These are phyloP conservation scores for Drosophila elegans DNA, from an alignment of 1,140 invertebrate species.

Conservation along the genomic window DNA sequence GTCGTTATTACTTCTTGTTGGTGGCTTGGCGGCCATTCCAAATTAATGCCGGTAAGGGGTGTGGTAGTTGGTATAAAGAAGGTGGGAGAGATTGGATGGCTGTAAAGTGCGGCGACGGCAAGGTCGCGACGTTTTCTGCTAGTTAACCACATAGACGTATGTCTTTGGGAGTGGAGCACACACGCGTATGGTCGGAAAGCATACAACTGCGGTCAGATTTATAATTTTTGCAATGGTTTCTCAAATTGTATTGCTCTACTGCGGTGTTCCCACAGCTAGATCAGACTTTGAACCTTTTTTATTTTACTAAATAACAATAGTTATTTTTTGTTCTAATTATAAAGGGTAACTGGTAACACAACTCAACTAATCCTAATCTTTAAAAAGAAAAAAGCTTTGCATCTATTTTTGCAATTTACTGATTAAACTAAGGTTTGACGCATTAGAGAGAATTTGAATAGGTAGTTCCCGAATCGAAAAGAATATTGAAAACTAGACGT, in stretches of 20 bases:
- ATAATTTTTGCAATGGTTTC: not conserved
- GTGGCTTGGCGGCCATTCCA: conserved; percentile 8
- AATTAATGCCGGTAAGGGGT: conserved; percentile 19
- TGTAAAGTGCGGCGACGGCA: conserved; percentile 45
- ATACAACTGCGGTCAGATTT: conserved; percentile 1
- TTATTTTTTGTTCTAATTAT: too few species aligned
- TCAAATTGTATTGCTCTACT: not conserved
- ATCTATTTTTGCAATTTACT: not conserved
- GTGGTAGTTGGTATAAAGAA: conserved; percentile 14
- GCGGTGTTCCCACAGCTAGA: too few species aligned
- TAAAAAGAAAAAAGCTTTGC: too few species aligned
- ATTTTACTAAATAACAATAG: too few species aligned
- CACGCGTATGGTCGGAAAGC: conserved; percentile 20
- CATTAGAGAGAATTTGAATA: too few species aligned
- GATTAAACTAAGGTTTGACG: not conserved
- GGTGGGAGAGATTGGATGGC: conserved; percentile 17
- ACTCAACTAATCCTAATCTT: not conserved
- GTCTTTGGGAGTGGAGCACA: conserved; percentile 7
- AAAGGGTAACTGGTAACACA: not conserved
- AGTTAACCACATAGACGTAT: conserved; percentile 20
- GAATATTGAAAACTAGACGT: too few species aligned
- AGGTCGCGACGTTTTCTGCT: conserved; percentile 59
- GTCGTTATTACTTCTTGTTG: conserved; percentile 20
- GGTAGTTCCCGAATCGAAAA: too few species aligned
- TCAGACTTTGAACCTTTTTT: too few species aligned